Conservation (phyloP, 2,113 vertebrate species). For the Rhizomys pruinosus region DNA sequence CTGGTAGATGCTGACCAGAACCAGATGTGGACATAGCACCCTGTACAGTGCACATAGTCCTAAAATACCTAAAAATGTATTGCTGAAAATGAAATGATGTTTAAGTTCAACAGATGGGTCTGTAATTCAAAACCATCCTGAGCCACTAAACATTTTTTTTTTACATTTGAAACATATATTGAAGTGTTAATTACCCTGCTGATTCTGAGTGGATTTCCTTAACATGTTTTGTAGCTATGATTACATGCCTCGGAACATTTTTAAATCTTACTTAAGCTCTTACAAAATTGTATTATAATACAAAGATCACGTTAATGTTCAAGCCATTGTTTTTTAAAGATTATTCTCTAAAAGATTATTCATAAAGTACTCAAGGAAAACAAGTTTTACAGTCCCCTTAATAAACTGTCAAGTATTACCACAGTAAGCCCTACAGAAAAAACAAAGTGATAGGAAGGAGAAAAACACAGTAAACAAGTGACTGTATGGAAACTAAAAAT, state of each 20-base stretch:
- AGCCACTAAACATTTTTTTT: not conserved
- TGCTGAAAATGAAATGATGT: constrained; percentile 59
- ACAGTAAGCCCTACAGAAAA: not conserved
- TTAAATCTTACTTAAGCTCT: constrained; percentile 47
- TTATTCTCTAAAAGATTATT: constrained; percentile 46
- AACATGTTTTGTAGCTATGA: constrained; percentile 2
- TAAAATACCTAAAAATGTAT: constrained; percentile 46
- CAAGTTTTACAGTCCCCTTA: not conserved
- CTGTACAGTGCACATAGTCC: not conserved
- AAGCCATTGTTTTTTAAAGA: constrained; percentile 4
- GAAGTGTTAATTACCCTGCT: constrained; percentile 20
- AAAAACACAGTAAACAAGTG: constrained; percentile 24
- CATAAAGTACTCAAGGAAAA: constrained; percentile 38
- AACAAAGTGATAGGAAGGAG: constrained; percentile 29
- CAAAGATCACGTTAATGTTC: constrained; percentile 9
- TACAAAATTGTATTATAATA: constrained; percentile 23
- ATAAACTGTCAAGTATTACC: constrained; percentile 25
- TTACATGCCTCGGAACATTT: not conserved
- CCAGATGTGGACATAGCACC: not conserved
- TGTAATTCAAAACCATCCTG: constrained; percentile 49
- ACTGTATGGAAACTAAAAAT: constrained; percentile 23
- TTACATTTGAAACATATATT: constrained; percentile 34
- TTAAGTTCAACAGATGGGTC: constrained; percentile 47
- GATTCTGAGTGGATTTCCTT: constrained; percentile 36
- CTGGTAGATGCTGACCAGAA: not conserved